Conservation (phyloP, 1,140 invertebrate genomes). For the Drosophila sucinea region DNA sequence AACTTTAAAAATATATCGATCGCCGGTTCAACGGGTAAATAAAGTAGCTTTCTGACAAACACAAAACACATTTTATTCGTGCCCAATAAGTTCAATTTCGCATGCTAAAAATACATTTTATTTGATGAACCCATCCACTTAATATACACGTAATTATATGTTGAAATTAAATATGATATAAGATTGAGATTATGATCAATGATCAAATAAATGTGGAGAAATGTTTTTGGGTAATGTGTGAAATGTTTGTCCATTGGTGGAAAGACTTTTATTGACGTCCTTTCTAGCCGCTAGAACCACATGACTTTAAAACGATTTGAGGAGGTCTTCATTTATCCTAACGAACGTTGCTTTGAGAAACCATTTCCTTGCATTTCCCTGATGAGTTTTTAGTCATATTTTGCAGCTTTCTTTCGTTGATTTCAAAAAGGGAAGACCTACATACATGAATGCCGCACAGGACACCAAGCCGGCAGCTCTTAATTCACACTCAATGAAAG, state of each 20-base stretch:
- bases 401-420: not conserved
- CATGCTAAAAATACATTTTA: constrained; percentile 1
- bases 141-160: too few relatives aligned
- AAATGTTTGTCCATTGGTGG: too few relatives aligned
- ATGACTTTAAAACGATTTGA: too few relatives aligned
- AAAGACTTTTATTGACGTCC: too few relatives aligned
- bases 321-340: too few relatives aligned
- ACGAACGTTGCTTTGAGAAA: too few relatives aligned
- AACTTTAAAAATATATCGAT: constrained; percentile 6
- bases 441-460: not conserved
- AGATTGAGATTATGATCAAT: too few relatives aligned
- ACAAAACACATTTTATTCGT: not conserved
- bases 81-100: not conserved
- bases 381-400: not conserved
- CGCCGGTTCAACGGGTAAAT: not conserved
- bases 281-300: too few relatives aligned
- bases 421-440: not conserved
- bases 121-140: not conserved
- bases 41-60: not conserved
- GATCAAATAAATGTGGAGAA: too few relatives aligned
- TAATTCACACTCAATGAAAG: constrained; percentile 64
- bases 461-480: constrained; percentile 58
- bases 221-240: too few relatives aligned
- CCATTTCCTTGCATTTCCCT: not conserved
- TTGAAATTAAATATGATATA: too few relatives aligned